A percentile compares a stretch with the other conserved stretches of the same genome.
phyloP scores from a whole-genome alignment of 2,113 vertebrate genomes.

The Brachirus orientalis region DNA sequence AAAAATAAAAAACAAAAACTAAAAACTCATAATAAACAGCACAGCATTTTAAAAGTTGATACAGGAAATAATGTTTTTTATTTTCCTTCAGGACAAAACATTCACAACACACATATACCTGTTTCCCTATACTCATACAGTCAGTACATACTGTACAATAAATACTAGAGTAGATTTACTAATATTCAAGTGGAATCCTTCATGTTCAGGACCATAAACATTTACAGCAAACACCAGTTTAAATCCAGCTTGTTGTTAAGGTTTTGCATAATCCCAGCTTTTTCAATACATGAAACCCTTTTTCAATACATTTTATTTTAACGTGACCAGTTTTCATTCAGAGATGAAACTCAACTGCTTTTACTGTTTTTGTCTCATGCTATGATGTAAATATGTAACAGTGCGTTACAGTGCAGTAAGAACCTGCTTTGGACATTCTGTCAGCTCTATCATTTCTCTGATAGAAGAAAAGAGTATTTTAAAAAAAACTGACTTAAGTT shows the following conservation, averaged over 20 bases:
- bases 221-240: constrained; percentile 6
- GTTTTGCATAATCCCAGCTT: constrained; percentile 9
- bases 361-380: constrained; percentile 38
- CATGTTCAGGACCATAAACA: constrained; percentile 26
- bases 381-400: constrained; percentile 23
- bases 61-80: constrained; percentile 34
- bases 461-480: not conserved
- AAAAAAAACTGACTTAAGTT: constrained; percentile 16
- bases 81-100: constrained; percentile 46
- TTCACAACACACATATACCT: constrained; percentile 26
- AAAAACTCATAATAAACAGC: not conserved
- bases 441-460: not conserved
- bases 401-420: constrained; percentile 31
- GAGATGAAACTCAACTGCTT: constrained; percentile 15
- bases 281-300: not conserved
- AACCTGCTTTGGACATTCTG: constrained; percentile 38
- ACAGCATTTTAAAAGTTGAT: constrained; percentile 2
- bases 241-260: not conserved
- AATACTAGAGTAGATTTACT: constrained; percentile 35
- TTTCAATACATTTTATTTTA: constrained; percentile 6
- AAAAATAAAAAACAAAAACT: no score
- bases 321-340: constrained; percentile 16
- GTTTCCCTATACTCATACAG: constrained; percentile 27
- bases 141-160: constrained; percentile 16
- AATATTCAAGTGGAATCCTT: constrained; percentile 49